phyloP scores from a whole-genome alignment of 2,113 vertebrate genomes.

The Hyla sarda region DNA sequence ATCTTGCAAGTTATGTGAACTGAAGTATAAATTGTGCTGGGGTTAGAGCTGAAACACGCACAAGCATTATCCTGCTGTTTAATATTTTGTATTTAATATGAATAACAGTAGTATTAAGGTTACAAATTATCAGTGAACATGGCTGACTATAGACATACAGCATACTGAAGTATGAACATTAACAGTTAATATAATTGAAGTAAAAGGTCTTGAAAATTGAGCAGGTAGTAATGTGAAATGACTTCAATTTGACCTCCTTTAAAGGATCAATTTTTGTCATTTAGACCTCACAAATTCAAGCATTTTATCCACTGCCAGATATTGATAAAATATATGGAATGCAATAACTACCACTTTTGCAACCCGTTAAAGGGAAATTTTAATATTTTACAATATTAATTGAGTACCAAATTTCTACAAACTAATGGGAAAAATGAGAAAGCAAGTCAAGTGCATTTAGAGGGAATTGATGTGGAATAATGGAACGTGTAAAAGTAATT shows the following conservation, averaged over 20 bases:
- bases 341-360: constrained; percentile 46
- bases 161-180: constrained; percentile 6
- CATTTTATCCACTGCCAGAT: constrained; percentile 44
- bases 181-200: constrained; percentile 45
- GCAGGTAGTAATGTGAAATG: constrained; percentile 49
- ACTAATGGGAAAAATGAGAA: constrained; percentile 35
- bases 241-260: constrained; percentile 51
- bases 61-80: background rate
- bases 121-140: background rate
- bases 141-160: background rate
- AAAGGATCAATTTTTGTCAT: constrained; percentile 55
- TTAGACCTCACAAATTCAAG: constrained; percentile 34
- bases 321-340: constrained; percentile 57
- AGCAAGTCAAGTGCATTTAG: constrained; percentile 20
- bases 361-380: constrained; percentile 36
- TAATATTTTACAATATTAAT: constrained; percentile 49
- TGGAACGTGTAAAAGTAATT: constrained; percentile 33
- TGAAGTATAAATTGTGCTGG: too few species aligned
- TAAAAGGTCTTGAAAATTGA: constrained; percentile 37
- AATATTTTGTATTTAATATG: background rate
- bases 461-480: constrained; percentile 50
- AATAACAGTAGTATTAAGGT: background rate
- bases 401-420: constrained; percentile 32
- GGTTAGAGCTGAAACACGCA: background rate
- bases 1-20: too few species aligned